phyloP scores from a whole-genome alignment of 2,888 invertebrate species.

The Acanthosepion pharaonis region DNA sequence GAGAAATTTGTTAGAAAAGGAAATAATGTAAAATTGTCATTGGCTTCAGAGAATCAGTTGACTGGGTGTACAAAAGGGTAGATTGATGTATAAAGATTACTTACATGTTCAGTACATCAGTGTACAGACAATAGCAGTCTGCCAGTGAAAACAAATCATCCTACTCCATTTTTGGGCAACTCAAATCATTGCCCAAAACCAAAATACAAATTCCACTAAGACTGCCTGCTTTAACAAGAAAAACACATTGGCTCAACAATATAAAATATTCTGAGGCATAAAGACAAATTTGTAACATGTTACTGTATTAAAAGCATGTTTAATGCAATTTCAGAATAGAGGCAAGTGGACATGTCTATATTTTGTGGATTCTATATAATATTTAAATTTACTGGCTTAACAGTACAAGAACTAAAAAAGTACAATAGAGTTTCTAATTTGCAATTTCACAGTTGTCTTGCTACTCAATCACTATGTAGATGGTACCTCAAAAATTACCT shows the following conservation, averaged over 20 bases:
- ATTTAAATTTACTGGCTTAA: too few species aligned
- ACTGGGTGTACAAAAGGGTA: background rate
- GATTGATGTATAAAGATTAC: background rate
- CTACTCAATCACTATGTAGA: too few species aligned
- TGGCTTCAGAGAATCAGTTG: background rate
- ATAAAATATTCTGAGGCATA: background rate
- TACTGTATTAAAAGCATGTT: too few species aligned
- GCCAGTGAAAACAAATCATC: background rate
- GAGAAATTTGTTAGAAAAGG: background rate
- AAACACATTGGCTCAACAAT: background rate
- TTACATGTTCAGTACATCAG: background rate
- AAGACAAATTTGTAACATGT: background rate
- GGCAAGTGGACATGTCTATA: too few species aligned
- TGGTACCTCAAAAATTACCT: too few species aligned
- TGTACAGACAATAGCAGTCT: conserved; percentile 4
- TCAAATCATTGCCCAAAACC: background rate
- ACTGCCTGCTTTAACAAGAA: background rate
- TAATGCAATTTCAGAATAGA: too few species aligned
- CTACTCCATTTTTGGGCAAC: background rate
- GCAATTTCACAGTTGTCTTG: too few species aligned
- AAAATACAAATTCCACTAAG: background rate
- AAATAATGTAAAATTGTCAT: background rate
- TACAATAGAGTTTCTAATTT: too few species aligned
- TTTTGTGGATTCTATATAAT: too few species aligned
- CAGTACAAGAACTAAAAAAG: too few species aligned